These are phyloP conservation scores for Ophraella communa DNA, from an alignment of 2,888 invertebrate genomes.

Conservation along the genomic window DNA sequence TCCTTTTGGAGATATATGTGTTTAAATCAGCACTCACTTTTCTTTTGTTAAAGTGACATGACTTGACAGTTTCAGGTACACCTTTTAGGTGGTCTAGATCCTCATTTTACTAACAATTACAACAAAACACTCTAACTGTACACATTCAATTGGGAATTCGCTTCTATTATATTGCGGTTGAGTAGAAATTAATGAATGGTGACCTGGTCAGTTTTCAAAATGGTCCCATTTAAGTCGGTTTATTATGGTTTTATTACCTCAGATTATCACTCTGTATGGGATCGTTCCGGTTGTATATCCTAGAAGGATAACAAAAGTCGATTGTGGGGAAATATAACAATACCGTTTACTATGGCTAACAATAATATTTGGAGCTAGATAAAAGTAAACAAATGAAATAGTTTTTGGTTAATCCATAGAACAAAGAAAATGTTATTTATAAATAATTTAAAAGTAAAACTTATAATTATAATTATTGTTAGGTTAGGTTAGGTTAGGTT, in stretches of 20 bases:
- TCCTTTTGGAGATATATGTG: neutral
- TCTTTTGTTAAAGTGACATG: neutral
- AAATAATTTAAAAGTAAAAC: too few species aligned
- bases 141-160: neutral
- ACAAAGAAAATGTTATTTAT: too few species aligned
- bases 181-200: neutral
- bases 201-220: neutral
- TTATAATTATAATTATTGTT: too few species aligned
- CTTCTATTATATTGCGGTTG: neutral
- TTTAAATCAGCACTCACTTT: neutral
- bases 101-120: neutral
- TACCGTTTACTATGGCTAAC: neutral
- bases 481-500: too few species aligned
- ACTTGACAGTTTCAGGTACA: neutral
- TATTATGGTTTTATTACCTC: conserved; percentile 2
- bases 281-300: neutral
- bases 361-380: neutral
- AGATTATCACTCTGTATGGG: conserved; percentile 5
- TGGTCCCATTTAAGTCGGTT: neutral
- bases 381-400: too few species aligned
- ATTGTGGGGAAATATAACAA: neutral
- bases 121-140: neutral
- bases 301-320: neutral
- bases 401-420: too few species aligned
- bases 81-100: neutral